Conservation (phyloP, 1,140 invertebrate species). For the Calliphora vicina region DNA sequence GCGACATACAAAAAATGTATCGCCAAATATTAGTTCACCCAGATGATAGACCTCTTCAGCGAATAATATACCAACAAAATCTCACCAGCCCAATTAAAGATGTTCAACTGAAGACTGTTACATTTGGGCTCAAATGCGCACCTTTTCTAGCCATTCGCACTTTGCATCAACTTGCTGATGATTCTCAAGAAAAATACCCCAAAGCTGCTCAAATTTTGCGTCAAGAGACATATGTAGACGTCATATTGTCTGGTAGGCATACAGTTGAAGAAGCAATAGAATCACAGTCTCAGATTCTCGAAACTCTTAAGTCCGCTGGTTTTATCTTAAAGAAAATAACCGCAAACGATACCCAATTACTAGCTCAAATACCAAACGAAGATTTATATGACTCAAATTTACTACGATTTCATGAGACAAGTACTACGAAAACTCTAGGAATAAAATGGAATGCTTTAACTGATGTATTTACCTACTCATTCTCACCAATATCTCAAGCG, state of each 20-base stretch:
- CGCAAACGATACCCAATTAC: not conserved
- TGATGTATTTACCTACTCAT: too few species aligned
- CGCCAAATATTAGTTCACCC: not conserved
- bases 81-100: not conserved
- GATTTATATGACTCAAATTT: not conserved
- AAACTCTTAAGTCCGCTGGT: not conserved
- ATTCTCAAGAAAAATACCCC: not conserved
- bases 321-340: not conserved
- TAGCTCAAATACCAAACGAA: not conserved
- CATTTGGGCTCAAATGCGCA: not conserved
- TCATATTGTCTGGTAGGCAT: not conserved
- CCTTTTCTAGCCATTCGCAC: conserved; percentile 18
- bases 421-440: not conserved
- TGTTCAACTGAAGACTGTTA: not conserved
- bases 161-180: not conserved
- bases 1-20: not conserved
- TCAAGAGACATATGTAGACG: conserved; percentile 20
- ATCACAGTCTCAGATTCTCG: not conserved
- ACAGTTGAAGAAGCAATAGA: not conserved
- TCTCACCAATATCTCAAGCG: not conserved
- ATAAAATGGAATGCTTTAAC: too few species aligned
- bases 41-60: not conserved
- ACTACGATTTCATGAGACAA: not conserved
- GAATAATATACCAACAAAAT: not conserved
- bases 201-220: not conserved